Evolutionary conservation across 2,113 vertebrate genomes (phyloP), one percentile per base, ranked within the genome.

Genomic region (Cichladusa arquata): DNA sequence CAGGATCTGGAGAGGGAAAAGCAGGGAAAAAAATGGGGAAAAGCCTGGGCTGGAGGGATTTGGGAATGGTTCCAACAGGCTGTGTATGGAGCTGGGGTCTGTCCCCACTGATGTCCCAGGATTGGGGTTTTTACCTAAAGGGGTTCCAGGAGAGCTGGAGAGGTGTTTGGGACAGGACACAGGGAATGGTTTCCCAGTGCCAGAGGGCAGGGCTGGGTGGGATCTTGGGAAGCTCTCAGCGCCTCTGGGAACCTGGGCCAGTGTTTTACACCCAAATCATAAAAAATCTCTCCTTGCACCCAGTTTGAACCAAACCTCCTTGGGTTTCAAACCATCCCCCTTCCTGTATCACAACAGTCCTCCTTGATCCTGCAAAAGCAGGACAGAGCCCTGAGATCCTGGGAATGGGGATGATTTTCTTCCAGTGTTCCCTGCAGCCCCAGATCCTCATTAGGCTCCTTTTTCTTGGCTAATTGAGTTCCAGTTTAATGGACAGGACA

Each of bases 301-400:
- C 15, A 6, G 9, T 70, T 26, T 5, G 18, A 69, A 23, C 34
- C 34, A 70, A 24, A 81, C 29, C 44, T 50, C 54, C 44, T 60
- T 28, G 4, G 5, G 15, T 42, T n/a, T 73, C 40, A 58, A 33
- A 3, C 24, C 58, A 34, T 19, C 9, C 19, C 23, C 15, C 8
- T 51, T 61, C 8, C 33, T 11, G 2, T 51, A 8, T 13, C 1
- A 0, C 40, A 2, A 17, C 40, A n/a, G 1, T 18, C 23, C 23
- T 40, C 29, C 24, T 29, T 19, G 36, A 9, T 31, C 34, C 8
- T 48, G 33, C 38, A 60, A 57, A 31, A 58, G 13, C 70, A 13
- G 25, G 40, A 18, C 31, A 29, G 22, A 86, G 23, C 28, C 42
- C 61, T 50, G 47, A 77, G n/a, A 51, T 50, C 53, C 56, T 23